Percentiles rank a stretch among this genome's conserved stretches.
These are phyloP conservation scores for Dryadula phaetusa DNA, from an alignment of 2,888 invertebrate genomes.

Conservation along the genomic window DNA sequence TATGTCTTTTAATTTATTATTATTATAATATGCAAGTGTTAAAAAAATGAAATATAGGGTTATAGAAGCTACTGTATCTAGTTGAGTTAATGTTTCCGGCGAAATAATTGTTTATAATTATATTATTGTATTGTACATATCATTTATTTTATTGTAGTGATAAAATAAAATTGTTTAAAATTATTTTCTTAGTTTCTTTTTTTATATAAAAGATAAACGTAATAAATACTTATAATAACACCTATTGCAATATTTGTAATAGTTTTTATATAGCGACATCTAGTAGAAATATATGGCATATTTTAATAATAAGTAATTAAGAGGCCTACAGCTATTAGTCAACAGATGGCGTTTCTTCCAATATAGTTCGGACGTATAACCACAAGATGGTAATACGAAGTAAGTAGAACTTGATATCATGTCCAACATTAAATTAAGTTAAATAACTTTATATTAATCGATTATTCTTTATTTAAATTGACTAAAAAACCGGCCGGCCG, in stretches of 20 bases:
- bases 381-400: not conserved
- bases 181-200: conserved; percentile 24
- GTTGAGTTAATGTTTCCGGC: conserved; percentile 29
- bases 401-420: no score
- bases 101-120: conserved; percentile 24
- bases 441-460: no score
- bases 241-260: not conserved
- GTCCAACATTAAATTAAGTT: no score
- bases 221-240: no score
- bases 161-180: conserved; percentile 43
- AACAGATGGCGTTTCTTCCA: not conserved
- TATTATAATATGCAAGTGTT: not conserved
- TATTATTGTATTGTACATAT: conserved; percentile 48
- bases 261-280: not conserved
- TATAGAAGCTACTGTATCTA: conserved; percentile 37
- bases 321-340: no score
- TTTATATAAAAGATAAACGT: no score
- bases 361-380: no score
- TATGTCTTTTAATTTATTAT: not conserved
- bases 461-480: no score
- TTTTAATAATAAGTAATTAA: not conserved
- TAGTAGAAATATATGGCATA: not conserved
- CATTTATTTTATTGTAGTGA: conserved; percentile 41
- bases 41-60: conserved; percentile 7
- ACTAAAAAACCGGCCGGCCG: no score